Base-by-base conservation (phyloP, 2,888 invertebrate genomes). In the Chrysolina haemoptera region DNA sequence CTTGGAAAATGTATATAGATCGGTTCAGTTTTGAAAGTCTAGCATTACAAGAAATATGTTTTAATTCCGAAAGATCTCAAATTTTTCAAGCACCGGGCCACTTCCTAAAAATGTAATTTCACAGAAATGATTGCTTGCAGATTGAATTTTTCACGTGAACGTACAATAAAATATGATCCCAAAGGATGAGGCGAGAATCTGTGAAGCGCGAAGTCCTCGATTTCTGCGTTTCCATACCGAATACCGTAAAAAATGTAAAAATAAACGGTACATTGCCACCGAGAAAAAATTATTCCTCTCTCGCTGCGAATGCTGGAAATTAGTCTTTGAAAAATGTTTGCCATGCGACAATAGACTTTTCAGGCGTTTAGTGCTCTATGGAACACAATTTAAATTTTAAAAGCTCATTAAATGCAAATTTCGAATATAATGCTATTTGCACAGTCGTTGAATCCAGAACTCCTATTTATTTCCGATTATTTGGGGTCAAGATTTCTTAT, bases 391-490 rank as follows among this genome's bases (percentile, higher is more conserved):
- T 83, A 78, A 82, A 82, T 83, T 83, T 82, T 79, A 80, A 82
- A 81, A 81, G 80, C 78, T 82, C 82, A 83, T 84, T 84, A 83
- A 83, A 84, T 81, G 79, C 79, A 82, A 82, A 83, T 81, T 78
- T 64, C 73, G 71, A 73, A 67, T 73, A 62, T 69, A 69, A 68
- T 73, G 70, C 71, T 64, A 59, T 59, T 59, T 35, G n/a, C 59
- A 35, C 9, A 59, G 53, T 63, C 59, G 35, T 59, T 59, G 59
- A 35, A 59, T 59, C 27, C 59, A 59, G 59, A 59, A 16, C 4
- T 27, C 27, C 27, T 59, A 27, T 59, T 59, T n/a, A 59, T 59
- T 59, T 35, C 0, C 59, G 4, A 35, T n/a, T 4, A 35, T 27
- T 59, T 59, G 35, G 12, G 59, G 35, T n/a, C n/a, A 59, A n/a